Conservation (phyloP, 1,140 invertebrate species). For the Aricia agestis region DNA sequence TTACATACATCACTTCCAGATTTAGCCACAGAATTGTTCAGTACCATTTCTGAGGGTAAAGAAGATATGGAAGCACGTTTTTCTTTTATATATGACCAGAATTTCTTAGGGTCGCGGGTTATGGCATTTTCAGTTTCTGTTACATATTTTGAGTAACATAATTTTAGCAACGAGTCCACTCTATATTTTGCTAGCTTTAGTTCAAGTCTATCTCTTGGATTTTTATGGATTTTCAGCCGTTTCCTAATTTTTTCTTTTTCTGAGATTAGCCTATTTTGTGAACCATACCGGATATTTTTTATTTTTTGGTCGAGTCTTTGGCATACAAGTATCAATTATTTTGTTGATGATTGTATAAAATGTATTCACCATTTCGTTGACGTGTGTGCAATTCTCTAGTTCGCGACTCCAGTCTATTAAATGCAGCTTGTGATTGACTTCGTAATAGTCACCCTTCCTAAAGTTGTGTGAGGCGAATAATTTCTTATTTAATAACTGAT, state of each 20-base stretch:
- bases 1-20: neutral
- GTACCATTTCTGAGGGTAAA: no score
- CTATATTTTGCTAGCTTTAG: neutral
- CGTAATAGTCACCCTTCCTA: neutral
- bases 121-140: neutral
- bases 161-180: neutral
- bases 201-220: neutral
- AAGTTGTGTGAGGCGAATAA: neutral
- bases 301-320: slow-evolving; percentile 20
- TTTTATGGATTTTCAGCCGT: neutral
- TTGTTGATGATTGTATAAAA: neutral
- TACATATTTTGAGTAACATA: neutral
- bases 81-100: slow-evolving; percentile 11
- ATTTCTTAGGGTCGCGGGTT: neutral
- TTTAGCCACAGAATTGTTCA: neutral
- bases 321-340: neutral
- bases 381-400: neutral
- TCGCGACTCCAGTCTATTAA: neutral
- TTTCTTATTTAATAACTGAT: neutral
- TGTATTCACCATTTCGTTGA: neutral
- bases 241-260: slow-evolving; percentile 10
- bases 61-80: no score
- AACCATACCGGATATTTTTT: slow-evolving; percentile 27
- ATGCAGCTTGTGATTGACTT: neutral
- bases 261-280: slow-evolving; percentile 5